A percentile compares a stretch with the other conserved stretches of the same genome.
phyloP scores from a whole-genome alignment of 64 coral and sea anemone species.

The Montipora foliosa region DNA sequence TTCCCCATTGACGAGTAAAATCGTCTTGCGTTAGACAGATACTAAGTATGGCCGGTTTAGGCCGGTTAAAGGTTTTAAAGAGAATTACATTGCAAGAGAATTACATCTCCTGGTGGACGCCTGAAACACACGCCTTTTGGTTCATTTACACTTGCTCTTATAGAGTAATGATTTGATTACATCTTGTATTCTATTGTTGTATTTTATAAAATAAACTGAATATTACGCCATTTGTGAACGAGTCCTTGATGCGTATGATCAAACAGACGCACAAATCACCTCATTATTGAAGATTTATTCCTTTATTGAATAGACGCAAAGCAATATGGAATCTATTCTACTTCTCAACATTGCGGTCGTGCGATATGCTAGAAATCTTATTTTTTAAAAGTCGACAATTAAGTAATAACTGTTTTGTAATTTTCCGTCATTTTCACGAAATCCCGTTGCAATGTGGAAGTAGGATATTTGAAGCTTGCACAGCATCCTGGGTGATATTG shows the following conservation, averaged over 20 bases:
- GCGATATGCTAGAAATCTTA: too few species aligned
- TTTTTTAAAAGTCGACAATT: too few species aligned
- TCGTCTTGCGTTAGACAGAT: too few species aligned
- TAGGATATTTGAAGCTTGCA: conserved; percentile 70
- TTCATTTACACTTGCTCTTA: not conserved
- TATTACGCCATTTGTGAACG: not conserved
- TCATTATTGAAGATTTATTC: too few species aligned
- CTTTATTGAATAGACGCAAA: too few species aligned
- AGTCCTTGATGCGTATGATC: too few species aligned
- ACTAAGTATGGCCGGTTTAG: too few species aligned
- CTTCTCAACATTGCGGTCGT: too few species aligned
- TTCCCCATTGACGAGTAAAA: too few species aligned
- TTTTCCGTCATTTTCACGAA: not conserved
- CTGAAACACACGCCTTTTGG: not conserved
- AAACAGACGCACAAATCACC: too few species aligned
- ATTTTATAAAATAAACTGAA: not conserved
- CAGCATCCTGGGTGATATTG: conserved; percentile 89
- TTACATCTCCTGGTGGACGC: not conserved
- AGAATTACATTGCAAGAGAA: not conserved
- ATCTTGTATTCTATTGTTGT: not conserved
- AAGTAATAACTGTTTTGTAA: too few species aligned
- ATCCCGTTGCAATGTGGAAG: not conserved
- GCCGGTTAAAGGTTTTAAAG: not conserved
- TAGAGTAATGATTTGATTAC: not conserved
- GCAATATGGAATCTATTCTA: too few species aligned